Conservation (phyloP, 2,113 vertebrate species). For the Apaloderma vittatum region DNA sequence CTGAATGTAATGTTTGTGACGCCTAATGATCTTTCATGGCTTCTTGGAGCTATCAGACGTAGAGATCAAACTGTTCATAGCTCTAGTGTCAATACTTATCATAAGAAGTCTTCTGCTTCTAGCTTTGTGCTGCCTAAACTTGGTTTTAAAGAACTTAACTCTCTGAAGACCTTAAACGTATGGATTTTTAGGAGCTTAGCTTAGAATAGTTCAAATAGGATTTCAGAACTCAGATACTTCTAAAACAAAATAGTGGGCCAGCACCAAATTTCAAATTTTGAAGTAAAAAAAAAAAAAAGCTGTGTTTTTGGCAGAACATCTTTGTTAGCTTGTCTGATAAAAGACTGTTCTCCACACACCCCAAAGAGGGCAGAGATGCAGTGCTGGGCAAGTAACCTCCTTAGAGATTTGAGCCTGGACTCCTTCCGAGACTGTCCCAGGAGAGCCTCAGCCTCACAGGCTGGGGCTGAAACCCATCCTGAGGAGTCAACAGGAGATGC, state of each 20-base stretch:
- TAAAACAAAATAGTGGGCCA: background rate
- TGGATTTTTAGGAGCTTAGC: background rate
- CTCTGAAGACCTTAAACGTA: background rate
- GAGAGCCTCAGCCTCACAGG: background rate
- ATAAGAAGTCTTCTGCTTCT: background rate
- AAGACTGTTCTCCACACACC: background rate
- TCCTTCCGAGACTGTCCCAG: background rate
- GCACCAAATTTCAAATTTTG: background rate
- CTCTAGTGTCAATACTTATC: background rate
- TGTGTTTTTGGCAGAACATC: background rate
- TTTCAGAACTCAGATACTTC: background rate
- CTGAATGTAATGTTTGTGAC: background rate
- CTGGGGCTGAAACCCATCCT: background rate
- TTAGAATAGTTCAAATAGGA: background rate
- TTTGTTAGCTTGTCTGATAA: background rate
- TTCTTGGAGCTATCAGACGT: background rate
- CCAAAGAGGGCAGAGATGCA: background rate
- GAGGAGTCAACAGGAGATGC: background rate
- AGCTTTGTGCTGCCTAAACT: background rate
- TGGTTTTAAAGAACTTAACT: background rate
- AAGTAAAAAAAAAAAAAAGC: background rate
- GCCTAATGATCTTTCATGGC: background rate
- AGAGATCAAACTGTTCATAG: background rate
- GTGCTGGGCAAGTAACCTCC: fast-evolving
- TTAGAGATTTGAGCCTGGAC: background rate